Evolutionary conservation across 2,888 invertebrate genomes (phyloP).

Genomic region (Drosophila villosipedis): DNA sequence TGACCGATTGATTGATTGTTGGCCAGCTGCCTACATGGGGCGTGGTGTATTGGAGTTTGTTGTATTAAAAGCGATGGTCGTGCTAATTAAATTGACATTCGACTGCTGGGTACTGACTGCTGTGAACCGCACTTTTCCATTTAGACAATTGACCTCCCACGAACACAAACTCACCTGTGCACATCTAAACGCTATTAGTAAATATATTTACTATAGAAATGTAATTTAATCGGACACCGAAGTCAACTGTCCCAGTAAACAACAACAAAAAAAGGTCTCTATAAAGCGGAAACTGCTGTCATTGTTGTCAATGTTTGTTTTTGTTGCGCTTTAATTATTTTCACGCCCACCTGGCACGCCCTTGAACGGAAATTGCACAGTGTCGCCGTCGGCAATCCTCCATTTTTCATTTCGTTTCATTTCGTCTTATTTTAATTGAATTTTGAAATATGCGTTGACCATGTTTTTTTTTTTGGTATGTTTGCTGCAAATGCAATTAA

Average conservation of each 20-base stretch:
- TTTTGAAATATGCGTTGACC: constrained; percentile 73
- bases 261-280: constrained; percentile 37
- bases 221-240: constrained; percentile 63
- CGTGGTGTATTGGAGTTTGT: constrained; percentile 28
- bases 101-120: constrained; percentile 11
- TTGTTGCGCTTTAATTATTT: constrained; percentile 72
- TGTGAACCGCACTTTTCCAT: constrained; percentile 1
- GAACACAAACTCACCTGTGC: constrained; percentile 17
- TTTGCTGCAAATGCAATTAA: constrained; percentile 73
- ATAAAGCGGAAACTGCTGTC: constrained; percentile 50
- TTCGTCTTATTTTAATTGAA: constrained; percentile 77
- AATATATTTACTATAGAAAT: constrained; percentile 23
- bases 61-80: constrained; percentile 42
- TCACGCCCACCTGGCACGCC: constrained; percentile 76
- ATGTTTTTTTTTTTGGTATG: constrained; percentile 25
- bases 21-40: constrained; percentile 9
- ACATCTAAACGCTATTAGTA: constrained; percentile 18
- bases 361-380: constrained; percentile 73
- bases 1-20: constrained; percentile 48
- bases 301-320: constrained; percentile 60
- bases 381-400: constrained; percentile 52
- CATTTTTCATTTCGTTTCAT: constrained; percentile 23
- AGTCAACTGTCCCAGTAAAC: constrained; percentile 38
- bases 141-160: constrained; percentile 12
- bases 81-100: constrained; percentile 59